These are phyloP conservation scores for Potorous gilbertii DNA, from an alignment of 2,797 vertebrate genomes.

Conservation along the genomic window DNA sequence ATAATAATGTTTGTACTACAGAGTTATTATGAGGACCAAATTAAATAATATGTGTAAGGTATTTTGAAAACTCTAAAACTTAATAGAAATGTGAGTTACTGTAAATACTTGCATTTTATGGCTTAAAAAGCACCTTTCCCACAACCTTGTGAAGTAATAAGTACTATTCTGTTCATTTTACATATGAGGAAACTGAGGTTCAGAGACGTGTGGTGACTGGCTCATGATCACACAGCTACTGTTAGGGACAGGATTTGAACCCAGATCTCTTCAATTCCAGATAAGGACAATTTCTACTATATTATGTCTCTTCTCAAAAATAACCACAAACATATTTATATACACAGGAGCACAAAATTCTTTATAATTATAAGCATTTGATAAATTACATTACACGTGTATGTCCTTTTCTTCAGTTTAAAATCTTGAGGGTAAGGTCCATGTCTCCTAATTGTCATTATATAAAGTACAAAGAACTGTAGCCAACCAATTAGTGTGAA, in stretches of 20 bases:
- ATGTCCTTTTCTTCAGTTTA: not conserved
- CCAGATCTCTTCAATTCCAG: not conserved
- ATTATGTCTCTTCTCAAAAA: not conserved
- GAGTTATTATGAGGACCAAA: constrained; percentile 26
- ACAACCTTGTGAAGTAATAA: not conserved
- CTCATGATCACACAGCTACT: not conserved
- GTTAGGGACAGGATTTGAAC: not conserved
- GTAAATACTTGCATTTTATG: not conserved
- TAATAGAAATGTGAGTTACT: not conserved
- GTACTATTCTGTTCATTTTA: not conserved
- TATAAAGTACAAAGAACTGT: not conserved
- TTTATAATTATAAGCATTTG: not conserved
- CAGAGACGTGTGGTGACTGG: not conserved
- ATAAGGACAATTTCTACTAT: not conserved
- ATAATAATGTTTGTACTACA: constrained; percentile 35
- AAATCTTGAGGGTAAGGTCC: not conserved
- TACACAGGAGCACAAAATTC: not conserved
- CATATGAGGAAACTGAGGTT: not conserved
- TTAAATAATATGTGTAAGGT: constrained; percentile 27
- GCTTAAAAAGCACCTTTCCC: not conserved
- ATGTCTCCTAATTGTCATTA: not conserved
- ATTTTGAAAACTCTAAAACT: not conserved
- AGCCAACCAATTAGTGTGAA: not conserved
- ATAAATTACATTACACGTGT: not conserved
- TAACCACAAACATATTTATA: not conserved